A percentile compares a stretch with the other conserved stretches of the same genome.
Evolutionary conservation across 2,113 vertebrate species (phyloP).

Genomic region (Cisticola juncidis): DNA sequence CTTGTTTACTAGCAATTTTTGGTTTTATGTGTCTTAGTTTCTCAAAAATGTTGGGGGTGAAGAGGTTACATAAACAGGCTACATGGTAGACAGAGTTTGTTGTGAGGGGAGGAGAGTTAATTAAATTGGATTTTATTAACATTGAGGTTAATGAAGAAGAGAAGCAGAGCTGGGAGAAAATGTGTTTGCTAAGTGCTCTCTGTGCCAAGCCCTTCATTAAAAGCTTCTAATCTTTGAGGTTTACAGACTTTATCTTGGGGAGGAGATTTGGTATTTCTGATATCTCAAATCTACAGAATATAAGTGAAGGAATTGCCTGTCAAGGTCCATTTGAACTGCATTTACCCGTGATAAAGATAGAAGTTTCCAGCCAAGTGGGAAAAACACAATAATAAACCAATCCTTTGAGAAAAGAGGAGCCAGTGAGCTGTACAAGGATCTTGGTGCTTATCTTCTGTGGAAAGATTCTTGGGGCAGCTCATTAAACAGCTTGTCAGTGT

Average conservation of each 20-base stretch:
- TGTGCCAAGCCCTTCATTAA: background rate
- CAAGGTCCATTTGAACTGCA: background rate
- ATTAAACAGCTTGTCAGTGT: background rate
- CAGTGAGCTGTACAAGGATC: background rate
- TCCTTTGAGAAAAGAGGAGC: background rate
- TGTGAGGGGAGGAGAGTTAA: background rate
- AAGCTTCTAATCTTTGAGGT: background rate
- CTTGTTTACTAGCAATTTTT: background rate
- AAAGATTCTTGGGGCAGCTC: background rate
- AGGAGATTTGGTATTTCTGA: background rate
- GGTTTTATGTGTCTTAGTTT: background rate
- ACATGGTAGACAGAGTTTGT: background rate
- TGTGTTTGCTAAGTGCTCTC: background rate
- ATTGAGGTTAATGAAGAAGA: background rate
- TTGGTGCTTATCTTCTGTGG: too few relatives aligned
- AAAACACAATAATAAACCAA: background rate
- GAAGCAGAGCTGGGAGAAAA: background rate
- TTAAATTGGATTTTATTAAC: background rate
- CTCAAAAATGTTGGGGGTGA: background rate
- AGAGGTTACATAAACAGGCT: background rate
- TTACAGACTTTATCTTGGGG: background rate
- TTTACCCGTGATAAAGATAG: background rate
- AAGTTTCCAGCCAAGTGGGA: background rate
- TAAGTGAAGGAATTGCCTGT: fast-evolving
- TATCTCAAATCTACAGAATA: background rate